phyloP scores from a whole-genome alignment of 1,140 invertebrate genomes.

The Tachypleus tridentatus region DNA sequence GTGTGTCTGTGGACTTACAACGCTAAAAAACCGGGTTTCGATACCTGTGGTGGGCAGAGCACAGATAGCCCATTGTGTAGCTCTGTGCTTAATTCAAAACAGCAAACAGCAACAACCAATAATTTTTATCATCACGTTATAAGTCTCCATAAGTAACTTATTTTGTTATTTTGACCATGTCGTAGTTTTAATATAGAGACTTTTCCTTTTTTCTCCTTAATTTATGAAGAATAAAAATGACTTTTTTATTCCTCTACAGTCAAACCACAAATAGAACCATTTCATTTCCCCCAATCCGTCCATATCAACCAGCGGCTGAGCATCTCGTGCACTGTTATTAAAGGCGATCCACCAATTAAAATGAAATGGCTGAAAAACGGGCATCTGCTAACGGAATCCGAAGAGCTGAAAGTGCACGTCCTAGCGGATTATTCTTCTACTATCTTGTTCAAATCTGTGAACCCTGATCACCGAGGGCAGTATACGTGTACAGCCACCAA shows the following conservation, averaged over 20 bases:
- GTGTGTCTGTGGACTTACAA: no score
- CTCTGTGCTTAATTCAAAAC: no score
- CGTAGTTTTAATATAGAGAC: no score
- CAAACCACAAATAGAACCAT: constrained; percentile 31
- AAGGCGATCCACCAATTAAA: constrained; percentile 54
- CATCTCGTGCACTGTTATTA: constrained; percentile 69
- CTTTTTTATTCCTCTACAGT: constrained; percentile 18
- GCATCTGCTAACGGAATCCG: constrained; percentile 10
- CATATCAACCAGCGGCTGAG: constrained; percentile 72
- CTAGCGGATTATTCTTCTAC: constrained; percentile 24
- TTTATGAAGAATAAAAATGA: background rate
- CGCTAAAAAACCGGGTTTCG: no score
- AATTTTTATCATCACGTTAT: no score
- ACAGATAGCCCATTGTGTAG: no score
- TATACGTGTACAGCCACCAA: constrained; percentile 59
- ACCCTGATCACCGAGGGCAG: constrained; percentile 50
- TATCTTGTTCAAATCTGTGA: constrained; percentile 24
- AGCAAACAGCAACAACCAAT: no score
- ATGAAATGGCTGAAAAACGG: constrained; percentile 33
- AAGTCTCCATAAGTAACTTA: no score
- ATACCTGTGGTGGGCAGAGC: no score
- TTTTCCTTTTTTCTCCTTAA: no score
- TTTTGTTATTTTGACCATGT: no score
- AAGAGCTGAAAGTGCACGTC: constrained; percentile 12
- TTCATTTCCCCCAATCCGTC: constrained; percentile 49